Percentiles rank a stretch among this genome's conserved stretches.
Evolutionary conservation across 2,113 vertebrate genomes (phyloP).

Genomic region (Dasypus novemcinctus): DNA sequence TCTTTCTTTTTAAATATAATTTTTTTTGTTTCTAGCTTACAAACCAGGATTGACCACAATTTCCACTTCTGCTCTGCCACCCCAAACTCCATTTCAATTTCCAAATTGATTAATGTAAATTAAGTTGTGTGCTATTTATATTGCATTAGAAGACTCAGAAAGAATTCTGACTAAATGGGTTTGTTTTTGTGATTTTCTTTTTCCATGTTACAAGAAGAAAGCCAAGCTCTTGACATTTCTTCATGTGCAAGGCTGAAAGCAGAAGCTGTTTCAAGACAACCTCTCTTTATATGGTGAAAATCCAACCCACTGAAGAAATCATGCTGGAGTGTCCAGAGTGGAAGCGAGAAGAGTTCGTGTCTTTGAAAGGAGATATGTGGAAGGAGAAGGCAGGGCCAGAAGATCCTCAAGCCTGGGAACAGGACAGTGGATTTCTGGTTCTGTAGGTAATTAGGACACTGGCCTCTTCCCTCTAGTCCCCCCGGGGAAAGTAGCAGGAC

Average conservation of each 20-base stretch:
- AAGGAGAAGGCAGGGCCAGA: neutral
- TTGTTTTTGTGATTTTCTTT: conserved; percentile 14
- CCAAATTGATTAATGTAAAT: conserved; percentile 42
- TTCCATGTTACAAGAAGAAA: conserved; percentile 17
- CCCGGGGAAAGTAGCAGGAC: neutral
- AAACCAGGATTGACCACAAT: neutral
- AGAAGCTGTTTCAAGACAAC: neutral
- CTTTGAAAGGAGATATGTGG: neutral
- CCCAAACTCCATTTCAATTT: conserved; percentile 34
- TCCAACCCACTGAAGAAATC: neutral
- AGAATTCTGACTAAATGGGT: neutral
- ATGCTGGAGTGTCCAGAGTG: neutral
- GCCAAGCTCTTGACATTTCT: neutral
- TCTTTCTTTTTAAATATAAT: neutral
- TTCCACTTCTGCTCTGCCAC: neutral
- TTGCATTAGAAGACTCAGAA: neutral
- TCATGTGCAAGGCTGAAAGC: neutral
- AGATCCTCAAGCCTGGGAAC: neutral
- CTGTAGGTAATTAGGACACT: neutral
- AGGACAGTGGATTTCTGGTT: neutral
- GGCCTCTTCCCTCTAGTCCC: neutral
- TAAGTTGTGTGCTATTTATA: conserved; percentile 36
- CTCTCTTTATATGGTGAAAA: neutral
- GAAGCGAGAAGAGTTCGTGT: neutral
- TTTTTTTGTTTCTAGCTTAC: neutral